Base-by-base conservation (phyloP, 2,888 invertebrate genomes). In the Amiota minor region DNA sequence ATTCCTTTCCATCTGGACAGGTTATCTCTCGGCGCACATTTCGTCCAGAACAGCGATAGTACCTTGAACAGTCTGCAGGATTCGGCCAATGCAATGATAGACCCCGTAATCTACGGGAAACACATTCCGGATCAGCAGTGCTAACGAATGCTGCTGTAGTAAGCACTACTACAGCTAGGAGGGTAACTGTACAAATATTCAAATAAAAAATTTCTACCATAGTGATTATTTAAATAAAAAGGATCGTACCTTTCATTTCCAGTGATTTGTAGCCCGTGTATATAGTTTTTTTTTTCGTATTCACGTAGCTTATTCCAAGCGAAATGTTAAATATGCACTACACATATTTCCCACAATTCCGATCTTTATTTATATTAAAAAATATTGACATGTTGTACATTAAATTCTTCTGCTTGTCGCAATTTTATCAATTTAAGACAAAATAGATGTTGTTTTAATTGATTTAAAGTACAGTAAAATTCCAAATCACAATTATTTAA, bases 101-200 rank as follows among this genome's bases (percentile, higher is more conserved):
- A 2, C 80, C 80, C 3, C 79, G 80, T 11, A 81, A 20, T 64
- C 81, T 82, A 46, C 87, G 86, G 46, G 86, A 80, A n/a, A 85
- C 74, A 70, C 87, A 88, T 76, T 86, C 87, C 56, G 85, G 80
- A 78, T 88, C 88, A 69, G 82, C 84, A 47, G 86, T 86, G 64
- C 73, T 75, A 72, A 77, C 75, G 68, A 80, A 72, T 76, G 80
- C 80, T 74, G 82, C 75, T 77, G 82, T 73, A 77, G 84, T 79
- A 77, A 85, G 69, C 68, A 78, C 74, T 70, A 85, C 86, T 80
- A 83, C 84, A 84, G 85, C 75, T 75, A 84, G 83, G 76, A 88
- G 78, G 76, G 79, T 79, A 80, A 80, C 88, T 88, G 65, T 10
- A 50, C 20, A 16, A 55, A 65, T 3, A 47, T 9, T 18, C 18